Base-by-base conservation (phyloP, 2,888 invertebrate genomes). In the Leptogaster cylindrica region DNA sequence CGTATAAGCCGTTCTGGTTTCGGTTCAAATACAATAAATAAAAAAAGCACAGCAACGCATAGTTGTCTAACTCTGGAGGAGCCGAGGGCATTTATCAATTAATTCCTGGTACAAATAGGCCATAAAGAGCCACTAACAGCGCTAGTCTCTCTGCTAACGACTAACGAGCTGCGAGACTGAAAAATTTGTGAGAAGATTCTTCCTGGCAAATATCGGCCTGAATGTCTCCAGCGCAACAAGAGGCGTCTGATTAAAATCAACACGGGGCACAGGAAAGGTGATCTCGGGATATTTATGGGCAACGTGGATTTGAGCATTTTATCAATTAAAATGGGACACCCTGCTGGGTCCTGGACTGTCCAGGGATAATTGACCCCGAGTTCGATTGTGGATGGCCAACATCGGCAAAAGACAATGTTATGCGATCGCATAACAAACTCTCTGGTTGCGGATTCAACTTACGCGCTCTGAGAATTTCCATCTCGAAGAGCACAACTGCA, bases 231-330 rank as follows among this genome's bases (percentile, higher is more conserved):
- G 52, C 52, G n/a, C 61, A 63, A 63, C 61, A 63, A 63, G 61
- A 44, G 61, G 61, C 61, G 61, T 63, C 61, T 63, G 61, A 63
- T 63, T 63, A 63, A 63, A 63, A 63, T 63, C 61, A 63, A 63
- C 61, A 63, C 61, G 61, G 44, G 44, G 39, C 61, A 58, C 39
- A 36, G 36, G 23, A 27, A 44, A 44, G 44, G 28, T 27, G 28
- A 63, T 61, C 27, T 28, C 5, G 28, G n/a, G 8, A 63, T 44
- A 63, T 63, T 63, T 63, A 63, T 63, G 61, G 31, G 41, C 44
- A 44, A 44, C 28, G 44, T 63, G 61, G 46, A 61, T 61, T 61
- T 41, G 61, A 61, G 27, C 61, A 44, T 63, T 63, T 63, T 63
- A 63, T 63, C 61, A 63, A 63, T 44, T 63, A 63, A 63, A 63